These are phyloP conservation scores for Pelosia muscerda DNA, from an alignment of 2,888 invertebrate species.

Conservation along the genomic window DNA sequence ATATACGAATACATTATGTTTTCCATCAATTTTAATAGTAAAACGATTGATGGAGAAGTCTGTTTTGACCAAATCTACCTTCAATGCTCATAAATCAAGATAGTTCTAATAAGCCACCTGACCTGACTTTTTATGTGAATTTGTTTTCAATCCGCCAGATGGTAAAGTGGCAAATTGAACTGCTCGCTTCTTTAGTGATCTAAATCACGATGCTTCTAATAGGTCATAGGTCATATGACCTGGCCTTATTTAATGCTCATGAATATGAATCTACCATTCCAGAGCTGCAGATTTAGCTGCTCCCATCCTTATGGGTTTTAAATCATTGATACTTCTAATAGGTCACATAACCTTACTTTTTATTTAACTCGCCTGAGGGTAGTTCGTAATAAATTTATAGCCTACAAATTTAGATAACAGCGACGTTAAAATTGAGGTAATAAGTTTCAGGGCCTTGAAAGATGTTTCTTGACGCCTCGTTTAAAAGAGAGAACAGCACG, in stretches of 20 bases:
- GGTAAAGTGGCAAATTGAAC: background rate
- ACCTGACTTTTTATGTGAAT: constrained; percentile 8
- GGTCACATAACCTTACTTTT: too few species aligned
- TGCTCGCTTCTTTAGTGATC: background rate
- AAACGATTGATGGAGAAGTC: constrained; percentile 23
- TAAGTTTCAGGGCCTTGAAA: too few species aligned
- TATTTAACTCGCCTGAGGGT: too few species aligned
- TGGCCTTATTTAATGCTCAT: background rate
- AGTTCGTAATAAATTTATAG: too few species aligned
- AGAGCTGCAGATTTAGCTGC: background rate
- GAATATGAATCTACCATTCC: background rate
- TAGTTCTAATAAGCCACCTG: background rate
- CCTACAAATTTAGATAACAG: too few species aligned
- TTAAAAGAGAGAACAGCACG: too few species aligned
- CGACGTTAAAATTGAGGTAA: too few species aligned
- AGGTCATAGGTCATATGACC: constrained; percentile 2
- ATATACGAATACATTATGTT: constrained; percentile 35
- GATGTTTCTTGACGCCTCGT: too few species aligned
- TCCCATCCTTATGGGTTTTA: background rate
- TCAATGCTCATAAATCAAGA: constrained; percentile 5
- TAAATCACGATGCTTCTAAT: background rate
- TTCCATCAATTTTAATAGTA: constrained; percentile 27
- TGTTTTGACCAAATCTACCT: background rate
- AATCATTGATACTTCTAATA: background rate
- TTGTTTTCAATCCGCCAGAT: background rate